Evolutionary conservation across 2,113 vertebrate genomes (phyloP).

Genomic region (Lepisosteus oculatus): DNA sequence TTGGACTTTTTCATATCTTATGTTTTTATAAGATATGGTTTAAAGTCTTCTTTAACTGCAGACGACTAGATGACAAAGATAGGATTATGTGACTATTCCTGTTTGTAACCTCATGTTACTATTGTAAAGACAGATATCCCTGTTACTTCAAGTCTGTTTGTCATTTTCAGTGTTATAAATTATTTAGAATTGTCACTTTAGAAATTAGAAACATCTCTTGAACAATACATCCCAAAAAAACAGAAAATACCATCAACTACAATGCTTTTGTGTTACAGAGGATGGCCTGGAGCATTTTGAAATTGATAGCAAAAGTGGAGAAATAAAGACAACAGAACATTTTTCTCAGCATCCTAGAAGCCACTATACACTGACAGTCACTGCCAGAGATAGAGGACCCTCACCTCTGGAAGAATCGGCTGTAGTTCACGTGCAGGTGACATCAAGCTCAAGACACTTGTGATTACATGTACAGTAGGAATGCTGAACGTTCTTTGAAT

Average conservation of each 20-base stretch:
- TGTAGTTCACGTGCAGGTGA: constrained; percentile 77
- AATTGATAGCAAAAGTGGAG: constrained; percentile 76
- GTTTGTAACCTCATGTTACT: background rate
- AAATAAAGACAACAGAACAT: constrained; percentile 67
- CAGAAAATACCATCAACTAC: too few relatives aligned
- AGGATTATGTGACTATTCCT: background rate
- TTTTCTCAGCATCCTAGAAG: constrained; percentile 55
- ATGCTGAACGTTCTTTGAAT: too few relatives aligned
- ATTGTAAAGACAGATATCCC: too few relatives aligned
- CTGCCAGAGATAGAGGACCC: constrained; percentile 73
- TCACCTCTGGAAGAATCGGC: constrained; percentile 64
- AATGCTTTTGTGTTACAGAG: constrained; percentile 40
- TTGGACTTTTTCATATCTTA: background rate
- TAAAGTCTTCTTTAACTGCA: background rate
- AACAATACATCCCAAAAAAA: too few relatives aligned
- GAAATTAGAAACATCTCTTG: too few relatives aligned
- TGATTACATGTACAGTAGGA: too few relatives aligned
- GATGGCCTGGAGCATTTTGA: constrained; percentile 66
- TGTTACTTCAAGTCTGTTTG: too few relatives aligned
- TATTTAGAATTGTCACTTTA: too few relatives aligned
- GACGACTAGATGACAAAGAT: background rate
- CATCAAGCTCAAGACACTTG: background rate
- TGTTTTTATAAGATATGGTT: background rate
- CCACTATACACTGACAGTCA: constrained; percentile 67
- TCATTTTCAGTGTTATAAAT: too few relatives aligned